phyloP scores from a whole-genome alignment of 92 coral and sea anemone species.

The Epizoanthus ramosus region DNA sequence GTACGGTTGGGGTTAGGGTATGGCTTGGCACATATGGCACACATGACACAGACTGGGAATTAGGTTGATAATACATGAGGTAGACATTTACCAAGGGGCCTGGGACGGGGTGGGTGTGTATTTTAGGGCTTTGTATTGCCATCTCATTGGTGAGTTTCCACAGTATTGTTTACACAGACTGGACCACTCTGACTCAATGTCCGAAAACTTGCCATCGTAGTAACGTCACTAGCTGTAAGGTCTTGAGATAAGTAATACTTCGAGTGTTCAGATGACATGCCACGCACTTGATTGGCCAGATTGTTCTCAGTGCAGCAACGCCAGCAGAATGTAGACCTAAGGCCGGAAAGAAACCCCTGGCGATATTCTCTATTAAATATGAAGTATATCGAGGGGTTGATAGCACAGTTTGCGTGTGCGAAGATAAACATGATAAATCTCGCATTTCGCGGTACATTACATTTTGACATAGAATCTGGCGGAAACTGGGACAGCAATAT shows the following conservation, averaged over 20 bases:
- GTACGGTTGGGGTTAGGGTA: no score
- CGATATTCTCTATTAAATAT: constrained; percentile 79
- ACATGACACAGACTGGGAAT: no score
- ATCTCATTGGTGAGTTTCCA: neutral
- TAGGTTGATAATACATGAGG: no score
- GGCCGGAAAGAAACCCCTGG: constrained; percentile 12
- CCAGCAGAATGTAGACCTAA: neutral
- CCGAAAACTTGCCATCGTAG: constrained; percentile 9
- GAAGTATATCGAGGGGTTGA: constrained; percentile 81
- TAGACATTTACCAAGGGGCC: no score
- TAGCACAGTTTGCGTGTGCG: constrained; percentile 78
- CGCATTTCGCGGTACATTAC: constrained; percentile 47
- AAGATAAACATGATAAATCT: constrained; percentile 62
- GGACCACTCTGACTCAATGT: neutral
- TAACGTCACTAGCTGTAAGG: neutral
- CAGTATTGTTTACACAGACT: neutral
- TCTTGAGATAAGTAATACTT: constrained; percentile 26
- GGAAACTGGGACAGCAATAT: constrained; percentile 42
- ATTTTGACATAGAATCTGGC: constrained; percentile 34
- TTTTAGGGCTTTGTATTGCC: no score
- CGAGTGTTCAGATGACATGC: constrained; percentile 6
- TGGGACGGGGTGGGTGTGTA: no score
- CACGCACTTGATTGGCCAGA: no score
- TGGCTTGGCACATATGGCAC: no score
- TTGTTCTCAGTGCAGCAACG: neutral